Base-by-base conservation (phyloP, 2,888 invertebrate species). In the Ametastegia equiseti region DNA sequence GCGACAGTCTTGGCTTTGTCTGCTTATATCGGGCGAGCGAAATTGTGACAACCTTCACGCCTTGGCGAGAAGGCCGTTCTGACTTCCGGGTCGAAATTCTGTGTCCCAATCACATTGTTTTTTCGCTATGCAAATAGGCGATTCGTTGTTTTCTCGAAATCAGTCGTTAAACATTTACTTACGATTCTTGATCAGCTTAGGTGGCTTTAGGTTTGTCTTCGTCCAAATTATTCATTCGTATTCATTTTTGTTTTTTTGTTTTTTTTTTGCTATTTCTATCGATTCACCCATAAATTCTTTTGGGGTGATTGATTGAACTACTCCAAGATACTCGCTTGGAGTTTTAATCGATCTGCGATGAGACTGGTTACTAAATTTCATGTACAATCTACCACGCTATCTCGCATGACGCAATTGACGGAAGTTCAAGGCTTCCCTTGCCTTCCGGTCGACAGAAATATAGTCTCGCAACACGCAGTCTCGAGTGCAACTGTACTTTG, bases 21-120 rank as follows among this genome's bases (percentile, higher is more conserved):
- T 60, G 27, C 27, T 60, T 60, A 60, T 30, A 60, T 60, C 30
- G 60, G 15, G 15, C 5, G 9, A 71, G 6, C 15, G 47, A 71
- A 71, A 71, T 30, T 27, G 27, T 75, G 50, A 54, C 75, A 54
- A 75, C 75, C 75, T 75, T 75, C 75, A 75, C 75, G 75, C 33
- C 54, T 11, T 23, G 50, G 50, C 33, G 54, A 33, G 75, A 54
- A 75, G 75, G 75, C 36, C 75, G 36, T 33, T 23, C 13, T 15
- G 50, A 75, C 54, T 75, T 75, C 75, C 75, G 75, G 50, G 54
- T 73, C 50, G 9, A 27, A 45, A 4, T 69, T 36, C 23, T 69
- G 13, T 71, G 71, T 45, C 45, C n/a, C 27, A 45, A 30, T 71
- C 27, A n/a, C n/a, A n/a, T 71, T 13, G 4, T 71, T 47, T 0